These are phyloP conservation scores for Artibeus lituratus DNA, from an alignment of 2,797 vertebrate genomes.

Conservation along the genomic window DNA sequence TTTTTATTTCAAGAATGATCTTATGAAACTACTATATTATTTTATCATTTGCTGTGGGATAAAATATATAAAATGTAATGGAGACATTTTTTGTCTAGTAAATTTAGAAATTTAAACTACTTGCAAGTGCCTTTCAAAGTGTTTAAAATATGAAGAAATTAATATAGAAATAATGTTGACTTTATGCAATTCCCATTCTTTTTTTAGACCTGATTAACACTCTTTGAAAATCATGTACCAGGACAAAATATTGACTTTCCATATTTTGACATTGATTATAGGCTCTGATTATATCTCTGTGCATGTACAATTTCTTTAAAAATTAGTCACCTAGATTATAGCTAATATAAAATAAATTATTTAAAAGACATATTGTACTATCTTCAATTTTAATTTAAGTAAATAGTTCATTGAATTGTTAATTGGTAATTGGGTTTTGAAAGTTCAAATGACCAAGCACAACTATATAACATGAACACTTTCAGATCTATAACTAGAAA, in stretches of 20 bases:
- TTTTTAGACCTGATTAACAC: not conserved
- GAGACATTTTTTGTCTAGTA: not conserved
- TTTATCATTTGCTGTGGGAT: not conserved
- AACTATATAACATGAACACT: not conserved
- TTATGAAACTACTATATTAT: slow-evolving; percentile 25
- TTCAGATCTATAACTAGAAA: not conserved
- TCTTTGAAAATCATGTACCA: not conserved
- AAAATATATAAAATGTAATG: slow-evolving; percentile 4
- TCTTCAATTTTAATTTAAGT: not conserved
- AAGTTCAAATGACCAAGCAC: not conserved
- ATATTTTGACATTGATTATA: not conserved
- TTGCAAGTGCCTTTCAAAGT: not conserved
- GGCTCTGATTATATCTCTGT: not conserved
- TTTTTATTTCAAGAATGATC: slow-evolving; percentile 41
- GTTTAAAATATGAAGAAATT: not conserved
- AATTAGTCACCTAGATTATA: not conserved
- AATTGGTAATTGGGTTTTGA: not conserved
- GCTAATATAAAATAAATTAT: not conserved
- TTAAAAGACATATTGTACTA: not conserved
- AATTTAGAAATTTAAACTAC: not conserved
- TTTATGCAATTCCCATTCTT: not conserved
- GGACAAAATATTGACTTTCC: not conserved
- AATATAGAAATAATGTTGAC: not conserved
- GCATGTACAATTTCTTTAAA: not conserved
- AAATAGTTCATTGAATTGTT: not conserved